A percentile compares a stretch with the other conserved stretches of the same genome.
Conservation (phyloP, 30 jellyfish, hydroid and myxozoan genomes). For the Cassiopea xamachana region DNA sequence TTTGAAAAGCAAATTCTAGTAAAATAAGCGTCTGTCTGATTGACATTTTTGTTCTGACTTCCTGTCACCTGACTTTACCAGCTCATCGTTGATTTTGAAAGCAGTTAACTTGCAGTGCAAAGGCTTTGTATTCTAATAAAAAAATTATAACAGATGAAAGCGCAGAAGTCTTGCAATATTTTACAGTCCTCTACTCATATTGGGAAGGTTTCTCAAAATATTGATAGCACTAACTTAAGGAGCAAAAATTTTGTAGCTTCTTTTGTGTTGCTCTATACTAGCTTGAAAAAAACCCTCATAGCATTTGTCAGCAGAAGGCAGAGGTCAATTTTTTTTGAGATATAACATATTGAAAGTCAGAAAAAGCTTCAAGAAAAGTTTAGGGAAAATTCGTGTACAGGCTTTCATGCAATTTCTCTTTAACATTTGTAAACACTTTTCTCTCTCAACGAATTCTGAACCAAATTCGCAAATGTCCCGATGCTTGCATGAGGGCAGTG, state of each 20-base stretch:
- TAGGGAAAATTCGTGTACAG: not conserved
- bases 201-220: slow-evolving; percentile 16
- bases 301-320: not conserved
- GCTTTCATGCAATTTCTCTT: not conserved
- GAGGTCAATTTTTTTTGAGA: not conserved
- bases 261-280: not conserved
- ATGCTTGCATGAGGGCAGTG: too few species aligned
- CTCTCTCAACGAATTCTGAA: too few species aligned
- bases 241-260: not conserved
- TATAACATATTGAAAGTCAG: not conserved
- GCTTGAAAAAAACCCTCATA: not conserved
- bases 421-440: not conserved
- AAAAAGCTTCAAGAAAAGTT: not conserved
- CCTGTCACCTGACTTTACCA: slow-evolving; percentile 20
- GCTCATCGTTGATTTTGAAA: not conserved
- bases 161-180: slow-evolving; percentile 1
- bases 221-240: not conserved
- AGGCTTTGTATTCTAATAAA: not conserved
- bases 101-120: not conserved
- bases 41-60: not conserved
- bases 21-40: not conserved
- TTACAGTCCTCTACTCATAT: not conserved
- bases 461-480: too few species aligned
- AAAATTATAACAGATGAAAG: not conserved
- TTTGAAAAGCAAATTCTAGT: not conserved